Conservation (phyloP, 2,888 invertebrate genomes). For the Sclerodermus sp. region DNA sequence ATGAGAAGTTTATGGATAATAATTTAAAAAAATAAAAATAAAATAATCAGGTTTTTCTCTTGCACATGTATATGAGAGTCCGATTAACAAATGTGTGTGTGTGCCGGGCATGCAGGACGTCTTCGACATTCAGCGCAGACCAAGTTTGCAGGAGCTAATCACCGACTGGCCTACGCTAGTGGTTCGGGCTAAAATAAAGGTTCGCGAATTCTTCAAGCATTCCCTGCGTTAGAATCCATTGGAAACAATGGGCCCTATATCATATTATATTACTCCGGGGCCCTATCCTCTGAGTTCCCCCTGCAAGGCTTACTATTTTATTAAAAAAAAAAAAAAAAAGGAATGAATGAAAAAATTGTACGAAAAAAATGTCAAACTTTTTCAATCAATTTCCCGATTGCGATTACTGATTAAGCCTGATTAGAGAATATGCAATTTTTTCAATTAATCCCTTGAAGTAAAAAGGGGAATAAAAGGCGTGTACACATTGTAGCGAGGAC, state of each 20-base stretch:
- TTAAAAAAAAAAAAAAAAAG: no score
- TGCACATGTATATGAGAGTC: constrained; percentile 28
- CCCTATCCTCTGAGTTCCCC: constrained; percentile 17
- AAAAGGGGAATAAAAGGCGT: no score
- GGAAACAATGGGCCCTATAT: constrained; percentile 6
- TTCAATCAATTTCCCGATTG: no score
- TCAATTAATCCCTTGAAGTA: no score
- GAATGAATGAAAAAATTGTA: no score
- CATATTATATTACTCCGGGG: no score
- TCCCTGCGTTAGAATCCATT: constrained; percentile 27
- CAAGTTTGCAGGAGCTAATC: constrained; percentile 72
- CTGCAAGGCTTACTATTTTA: constrained; percentile 22
- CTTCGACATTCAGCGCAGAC: constrained; percentile 70
- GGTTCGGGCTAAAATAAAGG: constrained; percentile 69
- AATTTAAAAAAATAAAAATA: no score
- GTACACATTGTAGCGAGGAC: no score
- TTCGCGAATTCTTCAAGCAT: constrained; percentile 59
- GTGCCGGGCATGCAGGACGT: constrained; percentile 62
- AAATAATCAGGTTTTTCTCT: constrained; percentile 16
- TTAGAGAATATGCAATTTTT: no score
- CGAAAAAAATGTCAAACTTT: no score
- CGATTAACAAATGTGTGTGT: constrained; percentile 34
- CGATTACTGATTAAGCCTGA: no score
- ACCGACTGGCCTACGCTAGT: constrained; percentile 78
- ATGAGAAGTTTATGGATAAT: no score